These are phyloP conservation scores for Gonioctena quinquepunctata DNA, from an alignment of 1,140 invertebrate species.

Conservation along the genomic window DNA sequence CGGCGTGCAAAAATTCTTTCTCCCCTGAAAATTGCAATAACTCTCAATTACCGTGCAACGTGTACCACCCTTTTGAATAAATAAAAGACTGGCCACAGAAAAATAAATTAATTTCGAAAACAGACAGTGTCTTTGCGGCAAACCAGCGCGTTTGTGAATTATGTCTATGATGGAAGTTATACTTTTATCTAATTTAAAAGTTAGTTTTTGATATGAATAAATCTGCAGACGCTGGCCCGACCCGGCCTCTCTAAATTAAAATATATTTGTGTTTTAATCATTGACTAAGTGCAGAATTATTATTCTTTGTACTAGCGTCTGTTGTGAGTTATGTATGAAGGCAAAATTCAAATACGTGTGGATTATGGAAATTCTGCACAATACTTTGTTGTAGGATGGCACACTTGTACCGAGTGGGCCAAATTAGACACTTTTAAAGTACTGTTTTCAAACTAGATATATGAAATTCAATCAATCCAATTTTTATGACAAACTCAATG, in stretches of 20 bases:
- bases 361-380: too few relatives aligned
- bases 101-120: conserved; percentile 46
- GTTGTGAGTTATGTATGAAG: neutral
- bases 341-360: too few relatives aligned
- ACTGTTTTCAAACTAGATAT: too few relatives aligned
- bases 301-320: neutral
- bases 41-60: conserved; percentile 44
- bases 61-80: conserved; percentile 45
- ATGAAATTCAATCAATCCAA: too few relatives aligned
- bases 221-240: conserved; percentile 16
- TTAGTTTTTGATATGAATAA: conserved; percentile 39
- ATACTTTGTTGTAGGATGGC: too few relatives aligned
- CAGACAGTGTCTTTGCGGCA: conserved; percentile 33
- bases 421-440: too few relatives aligned
- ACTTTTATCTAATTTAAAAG: conserved; percentile 46
- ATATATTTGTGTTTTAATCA: conserved; percentile 28
- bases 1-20: conserved; percentile 16
- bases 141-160: conserved; percentile 30
- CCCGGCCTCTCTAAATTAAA: conserved; percentile 26
- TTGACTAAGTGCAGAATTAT: conserved; percentile 11
- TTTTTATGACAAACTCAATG: too few relatives aligned
- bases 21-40: conserved; percentile 42
- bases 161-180: conserved; percentile 41
- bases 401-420: too few relatives aligned
- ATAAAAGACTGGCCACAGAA: conserved; percentile 40